These are phyloP conservation scores for Malurus elegans DNA, from an alignment of 2,113 vertebrate genomes.

Conservation along the genomic window DNA sequence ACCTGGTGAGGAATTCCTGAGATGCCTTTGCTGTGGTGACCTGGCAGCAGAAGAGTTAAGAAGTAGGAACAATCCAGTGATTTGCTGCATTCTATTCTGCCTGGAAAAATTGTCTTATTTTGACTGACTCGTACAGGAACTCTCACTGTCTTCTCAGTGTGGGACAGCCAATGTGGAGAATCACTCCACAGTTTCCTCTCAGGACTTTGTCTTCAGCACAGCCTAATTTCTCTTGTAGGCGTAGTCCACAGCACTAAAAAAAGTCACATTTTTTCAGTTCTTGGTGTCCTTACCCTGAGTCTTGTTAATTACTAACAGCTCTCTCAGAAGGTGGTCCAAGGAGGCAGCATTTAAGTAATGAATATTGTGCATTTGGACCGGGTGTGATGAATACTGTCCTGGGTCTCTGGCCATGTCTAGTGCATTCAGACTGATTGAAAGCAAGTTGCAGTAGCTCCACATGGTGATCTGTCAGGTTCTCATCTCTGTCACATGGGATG, in stretches of 20 bases:
- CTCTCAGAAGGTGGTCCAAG: not conserved
- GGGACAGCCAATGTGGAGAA: not conserved
- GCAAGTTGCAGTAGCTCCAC: not conserved
- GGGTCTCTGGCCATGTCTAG: not conserved
- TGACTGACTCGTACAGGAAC: not conserved
- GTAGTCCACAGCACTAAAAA: not conserved
- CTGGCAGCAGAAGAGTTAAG: not conserved
- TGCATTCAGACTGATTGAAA: not conserved
- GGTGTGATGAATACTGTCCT: not conserved
- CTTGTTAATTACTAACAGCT: not conserved
- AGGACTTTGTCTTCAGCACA: not conserved
- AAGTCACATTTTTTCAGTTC: fast-evolving
- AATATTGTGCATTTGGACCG: not conserved
- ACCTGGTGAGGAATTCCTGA: not conserved
- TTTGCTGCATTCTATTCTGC: not conserved
- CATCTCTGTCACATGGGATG: not conserved
- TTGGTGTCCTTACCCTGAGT: not conserved
- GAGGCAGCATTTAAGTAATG: not conserved
- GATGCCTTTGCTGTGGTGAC: not conserved
- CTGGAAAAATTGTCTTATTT: not conserved
- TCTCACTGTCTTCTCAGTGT: not conserved
- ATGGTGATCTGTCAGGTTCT: not conserved
- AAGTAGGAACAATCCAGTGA: not conserved
- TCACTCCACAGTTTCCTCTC: not conserved
- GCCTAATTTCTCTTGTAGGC: not conserved